Conservation (phyloP, 2,797 vertebrate species). For the Aeoliscus strigatus region DNA sequence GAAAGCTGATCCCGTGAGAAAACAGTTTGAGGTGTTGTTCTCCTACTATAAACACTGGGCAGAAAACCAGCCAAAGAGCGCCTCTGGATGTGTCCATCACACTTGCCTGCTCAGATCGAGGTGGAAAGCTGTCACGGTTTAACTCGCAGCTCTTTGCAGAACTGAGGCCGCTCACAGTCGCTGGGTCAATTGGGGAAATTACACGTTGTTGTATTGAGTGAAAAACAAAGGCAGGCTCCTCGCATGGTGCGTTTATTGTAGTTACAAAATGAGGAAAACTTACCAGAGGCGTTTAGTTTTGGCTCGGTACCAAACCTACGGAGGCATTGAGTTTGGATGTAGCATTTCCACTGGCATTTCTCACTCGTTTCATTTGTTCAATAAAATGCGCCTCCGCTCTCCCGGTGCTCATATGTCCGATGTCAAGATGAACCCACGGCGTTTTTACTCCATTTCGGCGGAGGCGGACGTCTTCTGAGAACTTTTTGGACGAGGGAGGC, state of each 20-base stretch:
- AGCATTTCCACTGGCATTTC: slow-evolving; percentile 71
- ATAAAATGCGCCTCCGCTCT: slow-evolving; percentile 3
- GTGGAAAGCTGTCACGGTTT: slow-evolving; percentile 49
- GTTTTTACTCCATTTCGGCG: slow-evolving; percentile 14
- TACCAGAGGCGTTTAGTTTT: slow-evolving; percentile 61
- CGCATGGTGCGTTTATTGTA: background rate
- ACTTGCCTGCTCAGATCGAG: slow-evolving; percentile 45
- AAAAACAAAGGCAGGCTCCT: too few species aligned
- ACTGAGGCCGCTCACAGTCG: slow-evolving; percentile 1
- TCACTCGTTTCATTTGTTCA: slow-evolving; percentile 46
- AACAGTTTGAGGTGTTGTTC: slow-evolving; percentile 38
- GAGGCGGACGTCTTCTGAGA: slow-evolving; percentile 33
- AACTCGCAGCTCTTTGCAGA: slow-evolving; percentile 24
- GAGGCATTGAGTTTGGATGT: slow-evolving; percentile 73
- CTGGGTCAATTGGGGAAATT: too few species aligned
- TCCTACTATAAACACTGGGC: slow-evolving; percentile 12
- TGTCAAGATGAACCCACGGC: background rate
- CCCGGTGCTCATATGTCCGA: slow-evolving; percentile 6
- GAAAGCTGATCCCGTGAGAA: slow-evolving; percentile 33
- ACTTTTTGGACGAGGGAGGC: slow-evolving; percentile 58
- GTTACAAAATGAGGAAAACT: slow-evolving; percentile 37
- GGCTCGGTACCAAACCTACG: slow-evolving; percentile 66
- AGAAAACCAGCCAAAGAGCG: slow-evolving; percentile 4
- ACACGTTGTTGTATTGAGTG: too few species aligned
- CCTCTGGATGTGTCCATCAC: slow-evolving; percentile 39